phyloP scores from a whole-genome alignment of 2,113 vertebrate genomes.

The Oxygymnocypris stewartii region DNA sequence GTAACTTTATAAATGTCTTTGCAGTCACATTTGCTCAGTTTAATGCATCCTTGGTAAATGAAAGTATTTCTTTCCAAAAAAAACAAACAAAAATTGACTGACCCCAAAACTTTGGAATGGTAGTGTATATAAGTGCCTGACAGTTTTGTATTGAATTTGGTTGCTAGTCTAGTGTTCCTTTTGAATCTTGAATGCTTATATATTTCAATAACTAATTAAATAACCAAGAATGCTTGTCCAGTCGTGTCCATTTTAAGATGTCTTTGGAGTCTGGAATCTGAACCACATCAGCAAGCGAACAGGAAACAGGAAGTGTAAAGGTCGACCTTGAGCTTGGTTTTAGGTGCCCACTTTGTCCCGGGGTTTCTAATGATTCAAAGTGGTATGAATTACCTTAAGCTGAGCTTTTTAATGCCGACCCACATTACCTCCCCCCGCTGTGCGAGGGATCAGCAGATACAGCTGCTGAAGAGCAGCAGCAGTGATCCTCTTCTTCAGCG shows the following conservation, averaged over 20 bases:
- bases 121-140: neutral
- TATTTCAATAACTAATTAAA: neutral
- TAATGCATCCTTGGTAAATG: too few relatives aligned
- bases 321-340: slow-evolving; percentile 45
- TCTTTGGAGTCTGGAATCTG: slow-evolving; percentile 3
- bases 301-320: slow-evolving; percentile 40
- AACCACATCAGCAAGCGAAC: slow-evolving; percentile 13
- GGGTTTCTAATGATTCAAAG: slow-evolving; percentile 39
- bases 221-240: neutral
- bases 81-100: too few relatives aligned
- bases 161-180: neutral
- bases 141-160: neutral
- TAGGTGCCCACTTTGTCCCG: neutral
- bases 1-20: neutral
- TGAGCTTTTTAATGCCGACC: slow-evolving; percentile 15
- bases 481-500: slow-evolving; percentile 42
- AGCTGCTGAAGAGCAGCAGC: slow-evolving; percentile 33
- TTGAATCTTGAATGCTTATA: neutral
- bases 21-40: too few relatives aligned
- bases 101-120: neutral
- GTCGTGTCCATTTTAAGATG: neutral
- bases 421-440: slow-evolving; percentile 24
- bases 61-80: too few relatives aligned
- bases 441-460: slow-evolving; percentile 49
- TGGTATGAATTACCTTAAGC: slow-evolving; percentile 60